phyloP scores from a whole-genome alignment of 2,888 invertebrate species.

The Cyclophora punctaria region DNA sequence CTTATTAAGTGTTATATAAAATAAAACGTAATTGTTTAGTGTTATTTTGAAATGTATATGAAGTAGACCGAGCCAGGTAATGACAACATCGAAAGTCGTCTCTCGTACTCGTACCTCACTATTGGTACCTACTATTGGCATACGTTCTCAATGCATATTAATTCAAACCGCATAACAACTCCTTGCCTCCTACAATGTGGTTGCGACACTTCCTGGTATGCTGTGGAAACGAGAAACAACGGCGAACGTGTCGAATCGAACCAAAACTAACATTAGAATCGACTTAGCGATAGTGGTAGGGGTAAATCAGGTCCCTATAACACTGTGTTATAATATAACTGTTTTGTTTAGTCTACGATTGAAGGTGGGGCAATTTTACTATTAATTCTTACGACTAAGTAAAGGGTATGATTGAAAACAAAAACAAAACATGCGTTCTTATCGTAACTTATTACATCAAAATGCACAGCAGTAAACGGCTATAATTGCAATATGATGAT shows the following conservation, averaged over 20 bases:
- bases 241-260: slow-evolving; percentile 11
- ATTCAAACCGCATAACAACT: slow-evolving; percentile 50
- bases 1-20: too few relatives aligned
- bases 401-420: too few relatives aligned
- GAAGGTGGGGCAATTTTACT: too few relatives aligned
- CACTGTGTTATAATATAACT: too few relatives aligned
- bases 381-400: too few relatives aligned
- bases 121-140: slow-evolving; percentile 21
- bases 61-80: slow-evolving; percentile 26
- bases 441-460: too few relatives aligned
- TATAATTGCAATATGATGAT: too few relatives aligned
- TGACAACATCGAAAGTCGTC: slow-evolving; percentile 28
- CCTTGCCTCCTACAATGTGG: slow-evolving; percentile 43
- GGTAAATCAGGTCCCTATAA: neutral
- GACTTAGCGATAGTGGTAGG: neutral
- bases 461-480: too few relatives aligned
- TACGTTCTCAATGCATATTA: slow-evolving; percentile 56
- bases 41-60: slow-evolving; percentile 23
- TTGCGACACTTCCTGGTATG: slow-evolving; percentile 59
- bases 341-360: too few relatives aligned
- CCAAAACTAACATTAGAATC: slow-evolving; percentile 3
- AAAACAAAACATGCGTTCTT: too few relatives aligned
- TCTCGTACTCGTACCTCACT: slow-evolving; percentile 27
- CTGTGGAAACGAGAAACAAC: slow-evolving; percentile 27
- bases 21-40: neutral